Percentiles rank a stretch among this genome's conserved stretches.
Conservation (phyloP, 2,113 vertebrate species). For the Cynocephalus volans region DNA sequence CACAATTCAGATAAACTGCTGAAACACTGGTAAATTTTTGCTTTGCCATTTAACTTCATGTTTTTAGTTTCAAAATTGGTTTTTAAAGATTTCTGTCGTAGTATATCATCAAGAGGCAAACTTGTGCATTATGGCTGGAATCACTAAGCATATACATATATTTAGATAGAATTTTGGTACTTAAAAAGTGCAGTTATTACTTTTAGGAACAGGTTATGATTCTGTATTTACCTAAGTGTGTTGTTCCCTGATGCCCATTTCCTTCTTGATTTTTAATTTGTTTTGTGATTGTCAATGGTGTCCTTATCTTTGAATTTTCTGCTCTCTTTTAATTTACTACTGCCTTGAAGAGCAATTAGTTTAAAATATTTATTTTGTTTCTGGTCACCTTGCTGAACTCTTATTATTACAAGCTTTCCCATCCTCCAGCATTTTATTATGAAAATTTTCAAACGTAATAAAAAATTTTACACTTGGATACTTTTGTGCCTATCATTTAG, state of each 20-base stretch:
- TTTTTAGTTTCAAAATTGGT: neutral
- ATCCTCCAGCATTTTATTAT: neutral
- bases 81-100: neutral
- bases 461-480: slow-evolving; percentile 12
- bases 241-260: neutral
- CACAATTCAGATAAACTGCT: neutral
- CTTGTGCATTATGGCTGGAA: neutral
- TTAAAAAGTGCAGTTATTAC: neutral
- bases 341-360: slow-evolving; percentile 6
- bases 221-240: neutral
- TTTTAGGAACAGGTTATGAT: neutral
- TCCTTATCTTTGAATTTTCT: neutral
- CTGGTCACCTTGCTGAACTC: neutral
- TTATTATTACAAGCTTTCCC: neutral
- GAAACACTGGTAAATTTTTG: neutral
- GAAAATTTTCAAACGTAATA: neutral
- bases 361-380: slow-evolving; percentile 1
- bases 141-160: neutral
- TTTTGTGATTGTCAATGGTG: neutral
- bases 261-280: neutral
- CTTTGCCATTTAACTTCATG: neutral
- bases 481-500: neutral
- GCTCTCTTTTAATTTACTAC: neutral
- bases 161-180: slow-evolving; percentile 15
- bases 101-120: neutral